A percentile compares a stretch with the other conserved stretches of the same genome.
These are phyloP conservation scores for Arrhopalites spinosus DNA, from an alignment of 2,888 invertebrate genomes.

Conservation along the genomic window DNA sequence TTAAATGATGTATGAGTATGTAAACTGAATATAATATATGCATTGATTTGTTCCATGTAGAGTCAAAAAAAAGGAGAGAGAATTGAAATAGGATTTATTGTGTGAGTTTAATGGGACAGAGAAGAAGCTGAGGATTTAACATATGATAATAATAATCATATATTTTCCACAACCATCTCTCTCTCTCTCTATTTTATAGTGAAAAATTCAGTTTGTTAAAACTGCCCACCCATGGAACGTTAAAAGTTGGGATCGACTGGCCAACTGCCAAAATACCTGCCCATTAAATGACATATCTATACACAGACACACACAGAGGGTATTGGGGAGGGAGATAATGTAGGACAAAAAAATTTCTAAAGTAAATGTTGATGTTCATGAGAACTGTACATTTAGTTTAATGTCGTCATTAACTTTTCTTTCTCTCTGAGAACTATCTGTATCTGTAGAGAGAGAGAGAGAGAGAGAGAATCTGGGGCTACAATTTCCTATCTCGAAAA, in stretches of 20 bases:
- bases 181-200: too few species aligned
- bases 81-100: too few species aligned
- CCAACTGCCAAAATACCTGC: neutral
- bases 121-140: too few species aligned
- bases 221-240: too few species aligned
- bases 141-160: too few species aligned
- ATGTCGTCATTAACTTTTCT: slow-evolving; percentile 19
- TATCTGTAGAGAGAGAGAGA: neutral
- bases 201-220: too few species aligned
- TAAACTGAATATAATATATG: too few species aligned
- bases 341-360: neutral
- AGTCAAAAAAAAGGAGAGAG: too few species aligned
- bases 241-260: neutral
- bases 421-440: neutral
- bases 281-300: neutral
- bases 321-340: neutral
- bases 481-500: neutral
- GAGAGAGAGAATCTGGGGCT: slow-evolving; percentile 15
- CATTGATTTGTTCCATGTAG: too few species aligned
- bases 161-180: too few species aligned
- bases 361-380: slow-evolving; percentile 32
- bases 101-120: too few species aligned
- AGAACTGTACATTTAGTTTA: slow-evolving; percentile 27
- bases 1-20: too few species aligned
- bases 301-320: neutral